Evolutionary conservation across 2,888 invertebrate species (phyloP), one percentile per base, ranked within the genome.

Genomic region (Sepioteuthis lessoniana): DNA sequence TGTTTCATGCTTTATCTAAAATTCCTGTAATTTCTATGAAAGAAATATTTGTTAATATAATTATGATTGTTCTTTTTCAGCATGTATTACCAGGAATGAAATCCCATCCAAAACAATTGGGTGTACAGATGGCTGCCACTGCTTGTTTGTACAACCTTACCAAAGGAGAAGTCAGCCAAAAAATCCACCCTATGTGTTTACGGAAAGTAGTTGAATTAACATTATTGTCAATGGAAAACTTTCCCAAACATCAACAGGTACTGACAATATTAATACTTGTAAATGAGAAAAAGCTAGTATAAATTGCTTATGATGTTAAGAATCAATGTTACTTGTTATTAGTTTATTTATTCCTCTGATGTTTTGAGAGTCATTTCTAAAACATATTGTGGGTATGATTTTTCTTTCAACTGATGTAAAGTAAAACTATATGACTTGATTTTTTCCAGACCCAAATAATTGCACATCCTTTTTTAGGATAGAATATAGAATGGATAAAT

Each of bases 101-200:
- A 95, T 95, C 94, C 90, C 97, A 97, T 95, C 96, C 97, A 0
- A 96, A 96, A 94, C 96, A 97, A 95, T 98, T 98, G 95, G 98
- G 98, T 35, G 98, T 98, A 38, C 98, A 98, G 97, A 98, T 98
- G 98, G 98, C 98, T 31, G 98, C 98, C 31, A 98, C 98, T 7
- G 98, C 98, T 37, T 98, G 98, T 96, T 97, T 98, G 38, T 98
- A 98, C 96, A 98, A 98, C 97, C 97, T 98, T 94, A 98, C 98
- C 0, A 98, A 98, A 95, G 98, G 98, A 38, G 98, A 98, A 95
- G 96, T 98, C 21, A 98, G 98, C 0, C 97, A 97, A 94, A 97
- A 97, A 96, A 98, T 98, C 94, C 98, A 98, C 96, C 98, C 98
- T 0, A 97, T 97, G 35, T 97, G 98, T 95, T 97, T 98, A 93